phyloP scores from a whole-genome alignment of 2,888 invertebrate species.

The Melinaea marsaeus region DNA sequence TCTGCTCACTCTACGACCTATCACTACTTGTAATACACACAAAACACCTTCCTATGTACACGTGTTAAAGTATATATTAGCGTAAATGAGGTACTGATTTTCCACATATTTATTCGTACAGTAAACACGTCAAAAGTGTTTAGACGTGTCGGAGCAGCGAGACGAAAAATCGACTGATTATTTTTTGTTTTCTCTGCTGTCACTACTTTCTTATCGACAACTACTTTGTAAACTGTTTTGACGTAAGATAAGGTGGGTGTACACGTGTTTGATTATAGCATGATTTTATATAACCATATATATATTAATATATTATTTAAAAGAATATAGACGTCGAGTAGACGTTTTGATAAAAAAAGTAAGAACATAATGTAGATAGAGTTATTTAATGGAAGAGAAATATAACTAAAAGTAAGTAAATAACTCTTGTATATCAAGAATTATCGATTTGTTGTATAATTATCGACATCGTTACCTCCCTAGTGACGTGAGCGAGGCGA shows the following conservation, averaged over 20 bases:
- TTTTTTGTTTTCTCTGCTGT: conserved; percentile 2
- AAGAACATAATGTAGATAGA: too few species aligned
- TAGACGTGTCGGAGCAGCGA: conserved; percentile 16
- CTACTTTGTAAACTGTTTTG: conserved; percentile 1
- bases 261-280: background rate
- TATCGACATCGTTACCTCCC: conserved; percentile 8
- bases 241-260: background rate
- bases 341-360: too few species aligned
- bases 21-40: background rate
- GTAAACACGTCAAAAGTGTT: conserved; percentile 19
- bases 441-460: background rate
- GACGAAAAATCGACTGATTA: conserved; percentile 17
- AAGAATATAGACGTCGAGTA: too few species aligned
- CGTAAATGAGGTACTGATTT: background rate
- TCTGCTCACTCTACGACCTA: conserved; percentile 4
- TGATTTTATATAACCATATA: background rate
- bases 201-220: background rate
- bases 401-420: too few species aligned
- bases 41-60: background rate
- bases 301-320: background rate
- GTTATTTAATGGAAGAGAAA: too few species aligned
- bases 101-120: conserved; percentile 15
- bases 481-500: conserved; percentile 4
- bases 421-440: too few species aligned
- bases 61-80: background rate